Conservation (phyloP, 2,888 invertebrate genomes). For the Dysmachus trigonus region DNA sequence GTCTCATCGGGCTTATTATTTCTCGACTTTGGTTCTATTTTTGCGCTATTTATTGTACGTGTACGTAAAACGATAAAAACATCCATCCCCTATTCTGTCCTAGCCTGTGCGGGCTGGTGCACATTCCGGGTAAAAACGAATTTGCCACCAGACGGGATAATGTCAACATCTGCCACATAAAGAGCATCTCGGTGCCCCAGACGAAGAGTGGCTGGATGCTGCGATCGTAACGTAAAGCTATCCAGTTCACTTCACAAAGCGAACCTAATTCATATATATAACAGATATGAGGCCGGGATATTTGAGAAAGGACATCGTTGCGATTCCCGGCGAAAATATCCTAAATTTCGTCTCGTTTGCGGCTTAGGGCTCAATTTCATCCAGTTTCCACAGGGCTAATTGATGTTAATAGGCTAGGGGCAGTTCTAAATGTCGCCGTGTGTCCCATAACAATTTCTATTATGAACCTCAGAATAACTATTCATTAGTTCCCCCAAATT, state of each 20-base stretch:
- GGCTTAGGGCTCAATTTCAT: neutral
- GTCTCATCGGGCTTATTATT: conserved; percentile 20
- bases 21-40: conserved; percentile 18
- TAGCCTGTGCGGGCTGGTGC: neutral
- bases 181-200: neutral
- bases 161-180: conserved; percentile 46
- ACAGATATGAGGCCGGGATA: neutral
- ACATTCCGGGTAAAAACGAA: conserved; percentile 30
- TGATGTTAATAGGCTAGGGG: neutral
- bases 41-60: conserved; percentile 5
- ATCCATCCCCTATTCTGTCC: too few relatives aligned
- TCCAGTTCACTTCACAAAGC: neutral
- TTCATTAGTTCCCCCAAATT: neutral
- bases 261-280: conserved; percentile 21
- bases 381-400: neutral
- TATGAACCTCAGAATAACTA: neutral
- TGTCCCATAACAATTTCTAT: neutral
- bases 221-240: neutral
- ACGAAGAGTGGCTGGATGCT: neutral
- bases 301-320: neutral
- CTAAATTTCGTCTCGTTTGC: neutral
- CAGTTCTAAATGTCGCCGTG: neutral
- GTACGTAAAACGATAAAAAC: conserved; percentile 8
- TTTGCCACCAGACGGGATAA: conserved; percentile 45
- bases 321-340: neutral